A percentile compares a stretch with the other conserved stretches of the same genome.
Evolutionary conservation across 2,797 vertebrate species (phyloP).

Genomic region (Tiaroga cobitis): DNA sequence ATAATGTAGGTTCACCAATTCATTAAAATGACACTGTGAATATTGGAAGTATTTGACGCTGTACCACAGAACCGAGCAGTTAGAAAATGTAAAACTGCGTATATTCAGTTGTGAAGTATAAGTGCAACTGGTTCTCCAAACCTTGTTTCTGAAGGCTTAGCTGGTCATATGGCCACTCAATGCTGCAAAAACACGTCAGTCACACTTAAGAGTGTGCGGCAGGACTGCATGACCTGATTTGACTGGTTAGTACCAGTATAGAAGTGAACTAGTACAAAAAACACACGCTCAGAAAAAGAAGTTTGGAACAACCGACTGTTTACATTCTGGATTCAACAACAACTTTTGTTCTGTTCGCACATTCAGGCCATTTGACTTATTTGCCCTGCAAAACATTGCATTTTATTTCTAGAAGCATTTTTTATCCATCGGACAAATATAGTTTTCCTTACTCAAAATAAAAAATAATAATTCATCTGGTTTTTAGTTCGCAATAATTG

Average conservation of each 20-base stretch:
- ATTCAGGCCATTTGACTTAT: neutral
- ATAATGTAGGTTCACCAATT: neutral
- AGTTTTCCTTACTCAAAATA: neutral
- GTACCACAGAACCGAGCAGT: neutral
- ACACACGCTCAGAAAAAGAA: neutral
- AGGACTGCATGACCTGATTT: constrained; percentile 11
- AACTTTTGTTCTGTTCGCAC: neutral
- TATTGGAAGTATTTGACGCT: neutral
- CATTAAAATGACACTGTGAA: neutral
- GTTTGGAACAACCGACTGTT: neutral
- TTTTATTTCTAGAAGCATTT: neutral
- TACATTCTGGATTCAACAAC: neutral
- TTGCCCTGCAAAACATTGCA: neutral
- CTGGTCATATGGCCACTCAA: constrained; percentile 75
- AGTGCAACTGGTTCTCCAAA: neutral
- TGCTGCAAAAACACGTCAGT: constrained; percentile 64
- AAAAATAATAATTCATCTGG: neutral
- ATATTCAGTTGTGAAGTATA: neutral
- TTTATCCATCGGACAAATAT: neutral
- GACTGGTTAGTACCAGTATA: constrained; percentile 14
- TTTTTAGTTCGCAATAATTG: neutral
- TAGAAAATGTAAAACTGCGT: neutral
- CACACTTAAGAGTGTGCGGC: constrained; percentile 27
- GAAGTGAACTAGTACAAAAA: neutral
- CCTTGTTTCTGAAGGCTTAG: constrained; percentile 71